These are phyloP conservation scores for Apodemus sylvaticus DNA, from an alignment of 2,113 vertebrate genomes.

Conservation along the genomic window DNA sequence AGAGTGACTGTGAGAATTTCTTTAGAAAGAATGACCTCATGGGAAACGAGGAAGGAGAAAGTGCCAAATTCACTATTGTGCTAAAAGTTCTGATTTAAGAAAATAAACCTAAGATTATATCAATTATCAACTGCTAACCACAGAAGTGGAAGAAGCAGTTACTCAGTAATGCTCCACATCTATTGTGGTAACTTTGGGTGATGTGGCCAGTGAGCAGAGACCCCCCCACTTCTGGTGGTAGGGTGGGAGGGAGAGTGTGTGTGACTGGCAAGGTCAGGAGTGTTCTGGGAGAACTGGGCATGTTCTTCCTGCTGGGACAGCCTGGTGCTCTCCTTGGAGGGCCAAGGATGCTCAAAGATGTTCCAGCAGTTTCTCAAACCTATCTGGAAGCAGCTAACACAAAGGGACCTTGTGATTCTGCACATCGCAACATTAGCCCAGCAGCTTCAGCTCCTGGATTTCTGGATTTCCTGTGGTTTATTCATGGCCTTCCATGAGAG, in stretches of 20 bases:
- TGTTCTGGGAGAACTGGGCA: neutral
- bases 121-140: constrained; percentile 26
- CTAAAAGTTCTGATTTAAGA: constrained; percentile 38
- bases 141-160: neutral
- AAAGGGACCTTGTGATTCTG: neutral
- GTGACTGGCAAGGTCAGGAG: neutral
- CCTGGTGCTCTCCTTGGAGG: neutral
- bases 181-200: neutral
- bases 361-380: neutral
- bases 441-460: neutral
- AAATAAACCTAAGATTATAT: constrained; percentile 36
- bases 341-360: neutral
- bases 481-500: neutral
- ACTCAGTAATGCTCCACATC: neutral
- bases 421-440: neutral
- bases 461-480: neutral
- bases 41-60: constrained; percentile 19
- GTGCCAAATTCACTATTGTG: constrained; percentile 8
- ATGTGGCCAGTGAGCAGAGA: neutral
- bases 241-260: neutral
- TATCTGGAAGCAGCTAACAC: neutral
- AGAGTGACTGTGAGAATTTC: constrained; percentile 31
- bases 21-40: constrained; percentile 54
- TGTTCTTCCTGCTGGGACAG: neutral
- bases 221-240: neutral